phyloP scores from a whole-genome alignment of 2,797 vertebrate genomes.

The Oreochromis mossambicus region DNA sequence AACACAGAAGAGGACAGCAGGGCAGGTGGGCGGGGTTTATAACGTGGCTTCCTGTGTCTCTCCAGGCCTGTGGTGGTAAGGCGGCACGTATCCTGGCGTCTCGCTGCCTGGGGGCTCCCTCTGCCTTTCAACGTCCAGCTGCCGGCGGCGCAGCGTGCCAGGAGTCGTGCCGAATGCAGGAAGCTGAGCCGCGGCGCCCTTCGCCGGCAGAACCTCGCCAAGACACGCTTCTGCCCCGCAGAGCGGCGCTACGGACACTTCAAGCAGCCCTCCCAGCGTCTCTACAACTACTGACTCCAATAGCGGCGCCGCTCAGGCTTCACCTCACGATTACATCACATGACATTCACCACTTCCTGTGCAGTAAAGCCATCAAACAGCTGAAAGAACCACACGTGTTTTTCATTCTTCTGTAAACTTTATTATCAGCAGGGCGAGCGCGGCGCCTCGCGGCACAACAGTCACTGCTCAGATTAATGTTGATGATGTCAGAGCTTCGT shows the following conservation, averaged over 20 bases:
- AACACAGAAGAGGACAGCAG: not conserved
- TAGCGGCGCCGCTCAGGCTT: slow-evolving; percentile 1
- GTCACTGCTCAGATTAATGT: rapidly evolving
- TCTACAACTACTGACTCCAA: slow-evolving; percentile 71
- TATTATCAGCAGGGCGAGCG: not conserved
- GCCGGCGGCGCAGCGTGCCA: slow-evolving; percentile 51
- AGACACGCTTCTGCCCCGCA: slow-evolving; percentile 45
- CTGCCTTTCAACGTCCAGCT: slow-evolving; percentile 44
- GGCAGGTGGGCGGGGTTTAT: not conserved
- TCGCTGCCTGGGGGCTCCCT: slow-evolving; percentile 67
- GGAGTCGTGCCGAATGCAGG: slow-evolving; percentile 49
- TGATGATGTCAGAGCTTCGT: not conserved
- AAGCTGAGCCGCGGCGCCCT: slow-evolving; percentile 68
- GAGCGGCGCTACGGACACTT: slow-evolving; percentile 65
- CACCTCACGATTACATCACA: not conserved
- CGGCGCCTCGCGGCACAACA: not conserved
- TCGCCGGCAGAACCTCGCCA: slow-evolving; percentile 72
- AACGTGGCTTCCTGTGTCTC: not conserved
- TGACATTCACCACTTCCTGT: not conserved
- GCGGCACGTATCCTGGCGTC: slow-evolving; percentile 61
- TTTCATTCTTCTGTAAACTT: not conserved
- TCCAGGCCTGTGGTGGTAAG: slow-evolving; percentile 64
- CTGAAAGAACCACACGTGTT: not conserved
- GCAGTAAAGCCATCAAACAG: not conserved
- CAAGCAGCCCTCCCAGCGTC: slow-evolving; percentile 74